phyloP scores from a whole-genome alignment of 2,113 vertebrate genomes.

The Hyaena hyaena region DNA sequence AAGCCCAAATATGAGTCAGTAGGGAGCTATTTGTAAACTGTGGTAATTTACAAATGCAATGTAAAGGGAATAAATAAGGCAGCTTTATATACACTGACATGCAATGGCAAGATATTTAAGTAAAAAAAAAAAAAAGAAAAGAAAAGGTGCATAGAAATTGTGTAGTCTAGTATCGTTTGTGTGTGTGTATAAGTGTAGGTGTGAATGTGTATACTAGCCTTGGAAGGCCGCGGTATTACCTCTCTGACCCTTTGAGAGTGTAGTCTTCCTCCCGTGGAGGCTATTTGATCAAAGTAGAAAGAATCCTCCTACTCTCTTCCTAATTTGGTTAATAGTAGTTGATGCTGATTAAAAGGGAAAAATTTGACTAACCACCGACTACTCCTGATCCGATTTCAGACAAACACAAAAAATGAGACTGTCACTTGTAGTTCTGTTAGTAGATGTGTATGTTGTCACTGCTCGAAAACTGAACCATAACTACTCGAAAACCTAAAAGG shows the following conservation, averaged over 20 bases:
- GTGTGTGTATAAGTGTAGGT: not conserved
- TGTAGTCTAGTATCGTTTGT: not conserved
- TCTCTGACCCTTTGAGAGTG: not conserved
- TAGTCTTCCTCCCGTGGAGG: not conserved
- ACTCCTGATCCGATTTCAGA: not conserved
- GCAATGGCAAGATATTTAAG: not conserved
- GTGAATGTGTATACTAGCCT: not conserved
- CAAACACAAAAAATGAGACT: not conserved
- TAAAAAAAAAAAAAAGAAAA: not conserved
- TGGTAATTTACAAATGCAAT: not conserved
- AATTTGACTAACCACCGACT: not conserved
- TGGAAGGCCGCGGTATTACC: not conserved
- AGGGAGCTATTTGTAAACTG: not conserved
- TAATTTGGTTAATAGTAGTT: not conserved
- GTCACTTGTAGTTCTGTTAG: not conserved
- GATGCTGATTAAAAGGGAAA: slow-evolving; percentile 27
- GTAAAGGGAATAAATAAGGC: not conserved
- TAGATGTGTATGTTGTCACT: not conserved
- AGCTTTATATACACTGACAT: not conserved
- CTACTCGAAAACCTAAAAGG: not conserved
- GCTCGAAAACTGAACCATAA: not conserved
- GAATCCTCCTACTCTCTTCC: not conserved
- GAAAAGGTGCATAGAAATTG: not conserved
- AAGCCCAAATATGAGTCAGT: not conserved
- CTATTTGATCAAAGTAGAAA: not conserved